These are phyloP conservation scores for Orbicella faveolata DNA, from an alignment of 64 coral and sea anemone genomes.

Conservation along the genomic window DNA sequence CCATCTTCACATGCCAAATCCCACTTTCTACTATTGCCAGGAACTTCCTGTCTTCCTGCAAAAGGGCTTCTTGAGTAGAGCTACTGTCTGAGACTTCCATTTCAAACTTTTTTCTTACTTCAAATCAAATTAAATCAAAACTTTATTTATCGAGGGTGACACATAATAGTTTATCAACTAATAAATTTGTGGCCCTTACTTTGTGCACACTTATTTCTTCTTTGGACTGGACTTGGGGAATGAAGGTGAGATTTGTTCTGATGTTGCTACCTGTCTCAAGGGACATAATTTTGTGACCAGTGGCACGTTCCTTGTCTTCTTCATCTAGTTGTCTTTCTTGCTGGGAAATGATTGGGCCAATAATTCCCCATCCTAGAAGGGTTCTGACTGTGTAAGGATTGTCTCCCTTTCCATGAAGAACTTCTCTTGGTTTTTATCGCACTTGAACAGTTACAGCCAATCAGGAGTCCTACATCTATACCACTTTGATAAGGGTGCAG, in stretches of 20 bases:
- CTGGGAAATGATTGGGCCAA: neutral
- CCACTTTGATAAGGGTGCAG: conserved; percentile 14
- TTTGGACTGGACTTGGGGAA: neutral
- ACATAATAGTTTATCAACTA: too few species aligned
- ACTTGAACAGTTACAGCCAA: conserved; percentile 52
- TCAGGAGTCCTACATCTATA: conserved; percentile 48
- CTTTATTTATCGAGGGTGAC: too few species aligned
- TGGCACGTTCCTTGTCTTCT: neutral
- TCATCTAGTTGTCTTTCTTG: neutral
- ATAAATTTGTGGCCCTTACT: neutral
- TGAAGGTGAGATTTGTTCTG: neutral
- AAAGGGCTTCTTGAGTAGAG: neutral
- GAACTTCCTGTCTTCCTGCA: conserved; percentile 24
- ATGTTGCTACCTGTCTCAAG: neutral
- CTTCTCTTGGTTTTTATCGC: conserved; percentile 66
- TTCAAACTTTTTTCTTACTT: neutral
- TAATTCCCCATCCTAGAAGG: conserved; percentile 49
- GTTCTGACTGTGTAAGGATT: conserved; percentile 60
- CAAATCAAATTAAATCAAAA: too few species aligned
- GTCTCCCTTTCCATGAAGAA: conserved; percentile 34
- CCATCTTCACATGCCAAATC: conserved; percentile 24
- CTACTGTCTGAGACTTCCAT: conserved; percentile 2
- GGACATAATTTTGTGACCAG: neutral
- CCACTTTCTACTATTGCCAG: neutral
- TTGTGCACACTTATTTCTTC: neutral